phyloP scores from a whole-genome alignment of 2,888 invertebrate species.

The Cephus spinipes region DNA sequence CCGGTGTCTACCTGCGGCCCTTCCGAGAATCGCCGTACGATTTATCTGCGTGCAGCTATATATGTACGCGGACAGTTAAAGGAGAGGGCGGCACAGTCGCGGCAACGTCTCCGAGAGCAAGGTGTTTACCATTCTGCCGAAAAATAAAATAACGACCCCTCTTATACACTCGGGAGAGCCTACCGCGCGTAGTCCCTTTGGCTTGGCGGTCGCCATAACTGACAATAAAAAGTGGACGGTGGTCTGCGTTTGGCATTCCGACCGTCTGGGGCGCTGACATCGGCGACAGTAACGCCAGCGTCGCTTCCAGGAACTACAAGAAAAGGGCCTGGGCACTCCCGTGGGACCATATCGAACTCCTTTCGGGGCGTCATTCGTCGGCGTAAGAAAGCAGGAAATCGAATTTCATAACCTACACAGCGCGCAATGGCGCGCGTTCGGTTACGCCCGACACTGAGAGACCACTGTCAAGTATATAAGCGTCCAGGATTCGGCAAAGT shows the following conservation, averaged over 20 bases:
- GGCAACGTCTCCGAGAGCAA: slow-evolving; percentile 62
- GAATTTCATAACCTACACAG: background rate
- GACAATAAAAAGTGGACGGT: slow-evolving; percentile 53
- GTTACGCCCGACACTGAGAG: background rate
- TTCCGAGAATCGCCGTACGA: slow-evolving; percentile 59
- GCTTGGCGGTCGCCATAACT: slow-evolving; percentile 43
- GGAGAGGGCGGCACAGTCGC: slow-evolving; percentile 38
- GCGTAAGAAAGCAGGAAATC: background rate
- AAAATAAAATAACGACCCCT: slow-evolving; percentile 59
- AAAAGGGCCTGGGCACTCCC: background rate
- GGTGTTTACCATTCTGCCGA: slow-evolving; percentile 63
- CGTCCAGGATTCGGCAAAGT: background rate
- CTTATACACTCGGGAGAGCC: slow-evolving; percentile 20
- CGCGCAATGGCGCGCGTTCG: background rate
- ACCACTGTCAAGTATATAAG: background rate
- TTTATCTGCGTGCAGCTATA: slow-evolving; percentile 53
- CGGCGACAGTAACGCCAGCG: background rate
- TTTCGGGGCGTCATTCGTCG: background rate
- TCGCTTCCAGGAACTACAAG: background rate
- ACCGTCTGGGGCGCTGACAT: background rate
- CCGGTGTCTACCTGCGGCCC: slow-evolving; percentile 45
- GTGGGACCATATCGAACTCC: background rate
- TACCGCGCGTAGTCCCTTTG: background rate
- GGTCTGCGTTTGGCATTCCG: background rate
- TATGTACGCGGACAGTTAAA: slow-evolving; percentile 33